Evolutionary conservation across 2,888 invertebrate species (phyloP).

Genomic region (Ptilodon capucinus): DNA sequence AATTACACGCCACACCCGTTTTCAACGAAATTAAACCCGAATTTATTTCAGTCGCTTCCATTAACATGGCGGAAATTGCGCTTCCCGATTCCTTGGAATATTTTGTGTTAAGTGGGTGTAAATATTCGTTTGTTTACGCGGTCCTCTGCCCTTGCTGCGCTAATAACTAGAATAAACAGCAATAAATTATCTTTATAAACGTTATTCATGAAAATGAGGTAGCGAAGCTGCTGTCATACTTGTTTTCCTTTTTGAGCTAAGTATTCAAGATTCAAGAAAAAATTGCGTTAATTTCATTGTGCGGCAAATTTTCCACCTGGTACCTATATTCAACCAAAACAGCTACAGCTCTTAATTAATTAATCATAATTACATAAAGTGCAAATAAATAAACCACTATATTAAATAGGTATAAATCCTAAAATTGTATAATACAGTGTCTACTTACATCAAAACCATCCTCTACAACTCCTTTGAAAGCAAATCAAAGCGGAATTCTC

Average conservation of each 20-base stretch:
- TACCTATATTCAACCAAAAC: too few relatives aligned
- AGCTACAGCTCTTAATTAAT: too few relatives aligned
- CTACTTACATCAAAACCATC: background rate
- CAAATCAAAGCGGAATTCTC: constrained; percentile 25
- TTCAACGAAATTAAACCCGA: constrained; percentile 13
- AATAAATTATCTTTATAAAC: background rate
- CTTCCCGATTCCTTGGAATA: constrained; percentile 2
- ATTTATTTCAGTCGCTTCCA: constrained; percentile 18
- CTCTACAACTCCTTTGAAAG: constrained; percentile 17
- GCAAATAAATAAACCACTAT: too few relatives aligned
- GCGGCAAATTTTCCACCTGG: too few relatives aligned
- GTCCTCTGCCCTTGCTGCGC: background rate
- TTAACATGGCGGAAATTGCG: constrained; percentile 12
- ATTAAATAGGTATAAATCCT: background rate
- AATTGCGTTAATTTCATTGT: too few relatives aligned
- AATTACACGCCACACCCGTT: constrained; percentile 1
- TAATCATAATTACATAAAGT: too few relatives aligned
- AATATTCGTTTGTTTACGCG: background rate
- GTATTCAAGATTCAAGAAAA: too few relatives aligned
- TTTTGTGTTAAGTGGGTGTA: constrained; percentile 1
- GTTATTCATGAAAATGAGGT: too few relatives aligned
- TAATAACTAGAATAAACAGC: background rate
- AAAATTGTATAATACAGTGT: background rate
- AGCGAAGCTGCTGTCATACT: too few relatives aligned
- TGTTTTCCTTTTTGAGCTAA: too few relatives aligned